Conservation (phyloP, 2,113 vertebrate genomes). For the Collichthys lucidus region DNA sequence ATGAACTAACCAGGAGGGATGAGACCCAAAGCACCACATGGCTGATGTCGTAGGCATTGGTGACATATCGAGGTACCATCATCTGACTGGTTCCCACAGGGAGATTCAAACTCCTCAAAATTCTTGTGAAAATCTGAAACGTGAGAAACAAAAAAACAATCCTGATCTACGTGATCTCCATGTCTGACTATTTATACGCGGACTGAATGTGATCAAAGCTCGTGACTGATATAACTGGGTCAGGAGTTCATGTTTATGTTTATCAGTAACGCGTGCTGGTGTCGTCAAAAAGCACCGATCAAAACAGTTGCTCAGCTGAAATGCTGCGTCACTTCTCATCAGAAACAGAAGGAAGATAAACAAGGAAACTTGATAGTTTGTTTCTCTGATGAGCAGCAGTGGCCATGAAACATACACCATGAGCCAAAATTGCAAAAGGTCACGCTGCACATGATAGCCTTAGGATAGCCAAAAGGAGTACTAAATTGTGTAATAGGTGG, state of each 20-base stretch:
- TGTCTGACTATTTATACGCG: no score
- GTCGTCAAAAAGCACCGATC: slow-evolving; percentile 14
- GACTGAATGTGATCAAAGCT: no score
- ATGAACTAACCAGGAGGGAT: slow-evolving; percentile 92
- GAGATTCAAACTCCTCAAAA: slow-evolving; percentile 96
- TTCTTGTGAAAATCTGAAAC: slow-evolving; percentile 95
- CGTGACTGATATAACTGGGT: neutral
- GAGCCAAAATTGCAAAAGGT: slow-evolving; percentile 15
- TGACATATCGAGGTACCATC: slow-evolving; percentile 91
- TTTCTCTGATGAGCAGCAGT: slow-evolving; percentile 45
- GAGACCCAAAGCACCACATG: slow-evolving; percentile 98
- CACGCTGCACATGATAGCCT: slow-evolving; percentile 1
- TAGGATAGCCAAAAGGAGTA: slow-evolving; percentile 43
- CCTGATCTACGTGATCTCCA: neutral
- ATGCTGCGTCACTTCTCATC: slow-evolving; percentile 11
- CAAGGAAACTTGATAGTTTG: slow-evolving; percentile 71
- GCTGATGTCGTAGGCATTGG: slow-evolving; percentile 95
- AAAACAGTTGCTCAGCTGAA: slow-evolving; percentile 24
- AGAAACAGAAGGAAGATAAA: slow-evolving; percentile 33
- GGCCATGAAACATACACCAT: slow-evolving; percentile 49
- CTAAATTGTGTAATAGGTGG: neutral
- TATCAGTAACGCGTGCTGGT: neutral
- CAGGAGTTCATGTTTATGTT: slow-evolving; percentile 5
- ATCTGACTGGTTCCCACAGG: slow-evolving; percentile 97
- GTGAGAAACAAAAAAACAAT: slow-evolving; percentile 2